phyloP scores from a whole-genome alignment of 2,888 invertebrate species.

The Tenthredo amoena region DNA sequence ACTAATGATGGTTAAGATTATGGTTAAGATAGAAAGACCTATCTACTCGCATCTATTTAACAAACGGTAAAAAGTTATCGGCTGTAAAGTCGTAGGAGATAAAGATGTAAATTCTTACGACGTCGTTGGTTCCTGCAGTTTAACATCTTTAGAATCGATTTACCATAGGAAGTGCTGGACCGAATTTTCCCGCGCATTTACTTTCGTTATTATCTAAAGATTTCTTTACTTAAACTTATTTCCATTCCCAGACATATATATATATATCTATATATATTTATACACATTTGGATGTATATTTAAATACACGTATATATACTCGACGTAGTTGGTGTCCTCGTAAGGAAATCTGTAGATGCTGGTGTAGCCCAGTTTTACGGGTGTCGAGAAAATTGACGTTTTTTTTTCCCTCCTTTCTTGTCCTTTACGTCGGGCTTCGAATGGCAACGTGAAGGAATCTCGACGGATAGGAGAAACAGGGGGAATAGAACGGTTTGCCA shows the following conservation, averaged over 20 bases:
- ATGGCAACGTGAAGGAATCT: slow-evolving; percentile 25
- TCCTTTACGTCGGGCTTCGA: background rate
- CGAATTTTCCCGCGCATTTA: slow-evolving; percentile 22
- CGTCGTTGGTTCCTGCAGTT: slow-evolving; percentile 17
- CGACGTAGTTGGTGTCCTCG: background rate
- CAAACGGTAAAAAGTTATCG: slow-evolving; percentile 31
- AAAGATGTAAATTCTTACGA: slow-evolving; percentile 43
- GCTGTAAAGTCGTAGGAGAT: slow-evolving; percentile 29
- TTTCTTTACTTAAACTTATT: background rate
- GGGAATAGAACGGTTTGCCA: slow-evolving; percentile 49
- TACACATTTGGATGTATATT: background rate
- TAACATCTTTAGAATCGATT: slow-evolving; percentile 34
- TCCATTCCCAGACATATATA: no score
- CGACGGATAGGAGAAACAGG: background rate
- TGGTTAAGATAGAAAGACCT: background rate
- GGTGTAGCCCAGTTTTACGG: background rate
- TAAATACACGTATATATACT: background rate
- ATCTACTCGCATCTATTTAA: slow-evolving; percentile 10
- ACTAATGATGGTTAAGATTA: background rate
- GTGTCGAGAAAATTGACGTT: background rate
- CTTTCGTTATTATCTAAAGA: background rate
- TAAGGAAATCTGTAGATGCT: background rate
- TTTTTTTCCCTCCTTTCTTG: background rate
- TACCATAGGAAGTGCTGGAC: background rate
- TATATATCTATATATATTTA: no score